Percentiles rank a stretch among this genome's conserved stretches.
Conservation (phyloP, 2,113 vertebrate genomes). For the Chionodraco myersi region DNA sequence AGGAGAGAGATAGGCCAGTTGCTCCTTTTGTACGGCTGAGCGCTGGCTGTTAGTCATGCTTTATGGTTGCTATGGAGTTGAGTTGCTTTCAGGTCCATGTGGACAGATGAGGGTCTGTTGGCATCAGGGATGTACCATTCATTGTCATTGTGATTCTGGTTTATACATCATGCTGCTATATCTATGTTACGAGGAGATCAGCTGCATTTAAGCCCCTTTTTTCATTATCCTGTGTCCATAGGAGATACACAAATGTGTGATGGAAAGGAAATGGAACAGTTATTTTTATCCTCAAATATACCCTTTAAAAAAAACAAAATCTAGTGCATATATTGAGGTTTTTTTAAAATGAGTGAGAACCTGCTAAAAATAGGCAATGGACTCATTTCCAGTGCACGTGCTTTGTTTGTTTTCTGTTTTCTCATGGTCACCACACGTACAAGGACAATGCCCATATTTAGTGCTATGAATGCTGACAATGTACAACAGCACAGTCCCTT, state of each 20-base stretch:
- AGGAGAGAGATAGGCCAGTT: slow-evolving; percentile 18
- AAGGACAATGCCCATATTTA: no score
- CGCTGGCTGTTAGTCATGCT: slow-evolving; percentile 18
- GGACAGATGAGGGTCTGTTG: background rate
- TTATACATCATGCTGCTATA: background rate
- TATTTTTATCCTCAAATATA: background rate
- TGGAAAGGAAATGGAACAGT: background rate
- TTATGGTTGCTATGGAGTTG: background rate
- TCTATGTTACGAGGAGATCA: background rate
- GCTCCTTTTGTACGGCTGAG: slow-evolving; percentile 23
- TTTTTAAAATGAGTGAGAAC: no score
- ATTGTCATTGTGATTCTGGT: background rate
- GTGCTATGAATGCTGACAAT: no score
- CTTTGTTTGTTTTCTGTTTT: background rate
- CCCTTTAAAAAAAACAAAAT: no score
- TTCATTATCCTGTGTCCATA: background rate
- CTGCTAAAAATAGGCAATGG: no score
- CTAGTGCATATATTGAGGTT: no score
- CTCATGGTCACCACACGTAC: no score
- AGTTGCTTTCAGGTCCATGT: background rate
- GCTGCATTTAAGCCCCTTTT: background rate
- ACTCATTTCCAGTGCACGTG: no score
- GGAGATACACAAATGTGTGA: background rate
- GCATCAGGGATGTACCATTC: background rate
- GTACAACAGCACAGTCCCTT: no score